Conservation (phyloP, 2,797 vertebrate species). For the Monodelphis domestica region DNA sequence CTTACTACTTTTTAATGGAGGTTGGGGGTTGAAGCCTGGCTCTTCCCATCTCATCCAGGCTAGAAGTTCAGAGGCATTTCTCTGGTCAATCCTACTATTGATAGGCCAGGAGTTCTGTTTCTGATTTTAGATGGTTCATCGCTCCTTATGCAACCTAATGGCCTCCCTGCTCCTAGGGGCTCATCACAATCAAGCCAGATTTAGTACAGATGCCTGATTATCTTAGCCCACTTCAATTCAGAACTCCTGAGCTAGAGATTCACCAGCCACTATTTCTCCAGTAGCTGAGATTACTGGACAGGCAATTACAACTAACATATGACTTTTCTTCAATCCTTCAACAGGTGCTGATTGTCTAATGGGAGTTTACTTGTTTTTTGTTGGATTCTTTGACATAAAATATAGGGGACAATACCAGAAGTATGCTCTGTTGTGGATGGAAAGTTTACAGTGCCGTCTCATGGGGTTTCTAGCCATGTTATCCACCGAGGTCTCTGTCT, state of each 20-base stretch:
- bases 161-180: not conserved
- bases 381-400: slow-evolving; percentile 89
- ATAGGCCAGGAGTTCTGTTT: not conserved
- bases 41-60: not conserved
- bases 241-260: not conserved
- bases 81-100: not conserved
- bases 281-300: not conserved
- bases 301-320: not conserved
- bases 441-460: slow-evolving; percentile 86
- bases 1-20: not conserved
- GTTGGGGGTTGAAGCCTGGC: not conserved
- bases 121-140: not conserved
- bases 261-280: not conserved
- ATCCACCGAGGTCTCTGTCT: slow-evolving; percentile 90
- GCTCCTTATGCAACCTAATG: not conserved
- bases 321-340: not conserved
- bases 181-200: not conserved
- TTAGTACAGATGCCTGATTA: not conserved
- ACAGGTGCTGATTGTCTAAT: slow-evolving; percentile 91
- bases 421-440: slow-evolving; percentile 89
- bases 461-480: slow-evolving; percentile 90
- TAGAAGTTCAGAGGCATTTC: not conserved
- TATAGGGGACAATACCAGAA: slow-evolving; percentile 89
- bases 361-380: slow-evolving; percentile 89
- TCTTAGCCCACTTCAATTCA: not conserved